phyloP scores from a whole-genome alignment of 2,888 invertebrate genomes.

The Zygogramma bicolorata region DNA sequence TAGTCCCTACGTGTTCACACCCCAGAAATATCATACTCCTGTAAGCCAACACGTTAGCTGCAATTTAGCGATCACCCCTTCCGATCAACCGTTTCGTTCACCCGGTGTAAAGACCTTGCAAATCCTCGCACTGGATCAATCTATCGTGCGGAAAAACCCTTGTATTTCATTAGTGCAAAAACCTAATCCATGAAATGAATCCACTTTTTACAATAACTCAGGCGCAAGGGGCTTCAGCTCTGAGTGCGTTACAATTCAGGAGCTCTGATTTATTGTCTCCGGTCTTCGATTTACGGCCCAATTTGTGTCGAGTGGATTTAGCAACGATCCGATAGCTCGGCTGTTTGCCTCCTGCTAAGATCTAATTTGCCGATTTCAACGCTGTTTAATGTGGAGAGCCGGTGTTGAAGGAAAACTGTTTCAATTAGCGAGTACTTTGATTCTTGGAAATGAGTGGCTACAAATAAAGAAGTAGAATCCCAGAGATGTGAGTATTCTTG shows the following conservation, averaged over 20 bases:
- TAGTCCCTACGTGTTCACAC: too few relatives aligned
- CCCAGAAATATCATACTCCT: too few relatives aligned
- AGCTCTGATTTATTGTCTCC: slow-evolving; percentile 64
- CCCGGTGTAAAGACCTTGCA: background rate
- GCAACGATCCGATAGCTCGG: slow-evolving; percentile 59
- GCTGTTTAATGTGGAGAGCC: background rate
- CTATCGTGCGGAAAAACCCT: background rate
- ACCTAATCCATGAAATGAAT: slow-evolving; percentile 65
- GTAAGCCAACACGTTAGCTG: too few relatives aligned
- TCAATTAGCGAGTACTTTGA: too few relatives aligned
- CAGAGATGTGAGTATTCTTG: too few relatives aligned
- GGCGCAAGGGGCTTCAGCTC: slow-evolving; percentile 27
- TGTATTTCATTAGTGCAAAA: slow-evolving; percentile 63
- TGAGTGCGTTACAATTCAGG: slow-evolving; percentile 60
- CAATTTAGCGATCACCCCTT: background rate
- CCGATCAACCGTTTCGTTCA: background rate
- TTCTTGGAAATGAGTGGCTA: too few relatives aligned
- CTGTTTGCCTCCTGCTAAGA: slow-evolving; percentile 35
- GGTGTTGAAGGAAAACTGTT: background rate
- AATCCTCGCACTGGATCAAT: background rate
- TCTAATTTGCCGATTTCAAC: slow-evolving; percentile 28
- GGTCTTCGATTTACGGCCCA: slow-evolving; percentile 67
- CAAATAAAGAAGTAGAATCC: too few relatives aligned
- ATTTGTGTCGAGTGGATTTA: slow-evolving; percentile 66
- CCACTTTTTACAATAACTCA: slow-evolving; percentile 53